Percentiles rank a stretch among this genome's conserved stretches.
These are phyloP conservation scores for Automeris io DNA, from an alignment of 2,888 invertebrate genomes.

Conservation along the genomic window DNA sequence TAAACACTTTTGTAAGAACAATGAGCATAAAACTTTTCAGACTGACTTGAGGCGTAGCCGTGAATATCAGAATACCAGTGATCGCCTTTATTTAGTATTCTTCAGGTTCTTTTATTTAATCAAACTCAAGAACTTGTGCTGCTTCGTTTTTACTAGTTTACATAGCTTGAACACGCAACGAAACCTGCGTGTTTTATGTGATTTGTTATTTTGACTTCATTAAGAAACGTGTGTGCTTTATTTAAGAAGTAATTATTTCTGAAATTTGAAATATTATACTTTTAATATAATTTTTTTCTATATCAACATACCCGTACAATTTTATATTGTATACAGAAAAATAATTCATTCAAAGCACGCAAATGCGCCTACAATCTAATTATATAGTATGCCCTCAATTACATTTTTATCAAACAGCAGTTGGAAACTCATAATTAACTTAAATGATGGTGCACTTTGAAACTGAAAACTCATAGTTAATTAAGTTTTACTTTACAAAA, in stretches of 20 bases:
- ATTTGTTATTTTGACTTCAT: background rate
- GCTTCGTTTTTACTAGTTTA: background rate
- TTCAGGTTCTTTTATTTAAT: background rate
- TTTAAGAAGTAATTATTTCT: background rate
- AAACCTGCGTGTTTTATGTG: background rate
- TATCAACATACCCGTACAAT: too few relatives aligned
- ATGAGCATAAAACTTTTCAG: background rate
- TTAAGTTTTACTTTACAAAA: background rate
- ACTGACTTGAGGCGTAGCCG: background rate
- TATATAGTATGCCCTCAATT: background rate
- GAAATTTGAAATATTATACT: background rate
- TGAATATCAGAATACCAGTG: background rate
- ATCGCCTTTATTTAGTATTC: background rate
- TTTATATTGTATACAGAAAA: too few relatives aligned
- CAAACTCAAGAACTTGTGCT: background rate
- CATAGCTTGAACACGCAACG: background rate
- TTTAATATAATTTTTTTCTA: background rate
- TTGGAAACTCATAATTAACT: background rate
- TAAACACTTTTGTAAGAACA: background rate
- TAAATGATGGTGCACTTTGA: background rate
- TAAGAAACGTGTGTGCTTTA: background rate
- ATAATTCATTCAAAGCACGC: too few relatives aligned
- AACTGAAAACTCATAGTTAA: background rate
- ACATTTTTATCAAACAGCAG: background rate
- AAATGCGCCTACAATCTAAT: background rate